phyloP scores from a whole-genome alignment of 2,113 vertebrate species.

The Pardalotus punctatus region DNA sequence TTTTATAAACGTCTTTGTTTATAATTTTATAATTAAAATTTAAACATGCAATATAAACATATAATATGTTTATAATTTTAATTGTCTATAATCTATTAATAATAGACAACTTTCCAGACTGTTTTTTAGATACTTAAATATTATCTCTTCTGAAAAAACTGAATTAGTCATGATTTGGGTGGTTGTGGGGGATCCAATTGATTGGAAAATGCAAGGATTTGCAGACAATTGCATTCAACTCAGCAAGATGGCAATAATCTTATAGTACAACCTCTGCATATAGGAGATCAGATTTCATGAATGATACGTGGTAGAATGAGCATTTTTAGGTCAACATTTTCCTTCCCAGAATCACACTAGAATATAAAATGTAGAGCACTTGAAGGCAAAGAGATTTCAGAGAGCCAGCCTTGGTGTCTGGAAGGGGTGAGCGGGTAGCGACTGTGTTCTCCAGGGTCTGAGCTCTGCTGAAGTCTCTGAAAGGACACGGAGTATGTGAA shows the following conservation, averaged over 20 bases:
- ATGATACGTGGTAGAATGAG: background rate
- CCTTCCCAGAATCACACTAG: background rate
- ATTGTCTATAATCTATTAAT: too few species aligned
- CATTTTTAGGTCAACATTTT: background rate
- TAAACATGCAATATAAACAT: too few species aligned
- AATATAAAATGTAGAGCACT: background rate
- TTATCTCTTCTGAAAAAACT: background rate
- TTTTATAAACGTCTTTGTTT: too few species aligned
- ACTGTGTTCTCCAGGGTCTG: background rate
- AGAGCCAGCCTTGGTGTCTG: background rate
- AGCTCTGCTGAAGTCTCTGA: background rate
- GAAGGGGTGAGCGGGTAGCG: background rate
- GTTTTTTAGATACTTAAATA: background rate
- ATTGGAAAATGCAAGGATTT: background rate
- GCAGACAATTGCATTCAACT: background rate
- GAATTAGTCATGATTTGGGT: background rate
- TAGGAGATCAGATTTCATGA: background rate
- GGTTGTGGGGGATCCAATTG: background rate
- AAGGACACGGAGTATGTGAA: background rate
- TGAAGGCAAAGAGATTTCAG: background rate
- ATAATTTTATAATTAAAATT: too few species aligned
- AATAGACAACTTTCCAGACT: background rate
- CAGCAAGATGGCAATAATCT: background rate
- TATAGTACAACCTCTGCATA: background rate
- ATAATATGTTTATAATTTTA: too few species aligned